A percentile compares a stretch with the other conserved stretches of the same genome.
These are phyloP conservation scores for Natrix natrix DNA, from an alignment of 2,797 vertebrate genomes.

Conservation along the genomic window DNA sequence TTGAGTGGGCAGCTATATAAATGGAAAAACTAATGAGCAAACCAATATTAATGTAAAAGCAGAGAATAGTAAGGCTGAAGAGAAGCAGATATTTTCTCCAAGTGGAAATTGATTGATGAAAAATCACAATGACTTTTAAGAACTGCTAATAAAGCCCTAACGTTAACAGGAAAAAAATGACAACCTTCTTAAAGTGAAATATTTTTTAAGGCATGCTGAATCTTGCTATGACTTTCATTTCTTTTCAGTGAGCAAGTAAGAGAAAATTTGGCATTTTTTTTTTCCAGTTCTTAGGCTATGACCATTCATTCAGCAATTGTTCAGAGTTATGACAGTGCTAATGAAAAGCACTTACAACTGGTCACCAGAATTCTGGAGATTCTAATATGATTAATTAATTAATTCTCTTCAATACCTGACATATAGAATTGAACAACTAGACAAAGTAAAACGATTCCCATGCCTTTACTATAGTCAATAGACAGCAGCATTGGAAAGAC, in stretches of 20 bases:
- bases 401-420: background rate
- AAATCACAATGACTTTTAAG: background rate
- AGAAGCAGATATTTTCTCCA: background rate
- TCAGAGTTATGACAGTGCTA: background rate
- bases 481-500: background rate
- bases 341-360: background rate
- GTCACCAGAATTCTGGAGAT: background rate
- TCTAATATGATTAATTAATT: background rate
- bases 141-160: slow-evolving; percentile 1
- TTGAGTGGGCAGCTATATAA: background rate
- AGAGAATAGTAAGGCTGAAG: background rate
- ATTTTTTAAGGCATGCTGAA: background rate
- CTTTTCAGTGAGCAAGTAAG: background rate
- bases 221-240: slow-evolving; percentile 11
- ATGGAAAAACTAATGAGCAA: background rate
- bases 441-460: background rate
- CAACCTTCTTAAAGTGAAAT: background rate
- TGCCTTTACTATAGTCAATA: background rate
- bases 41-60: background rate
- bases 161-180: background rate
- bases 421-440: background rate
- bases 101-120: background rate
- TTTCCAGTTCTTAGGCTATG: background rate
- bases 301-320: background rate
- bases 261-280: background rate